Conservation (phyloP, 53 echinoderm and acorn worm genomes). For the Glandiceps talaboti region DNA sequence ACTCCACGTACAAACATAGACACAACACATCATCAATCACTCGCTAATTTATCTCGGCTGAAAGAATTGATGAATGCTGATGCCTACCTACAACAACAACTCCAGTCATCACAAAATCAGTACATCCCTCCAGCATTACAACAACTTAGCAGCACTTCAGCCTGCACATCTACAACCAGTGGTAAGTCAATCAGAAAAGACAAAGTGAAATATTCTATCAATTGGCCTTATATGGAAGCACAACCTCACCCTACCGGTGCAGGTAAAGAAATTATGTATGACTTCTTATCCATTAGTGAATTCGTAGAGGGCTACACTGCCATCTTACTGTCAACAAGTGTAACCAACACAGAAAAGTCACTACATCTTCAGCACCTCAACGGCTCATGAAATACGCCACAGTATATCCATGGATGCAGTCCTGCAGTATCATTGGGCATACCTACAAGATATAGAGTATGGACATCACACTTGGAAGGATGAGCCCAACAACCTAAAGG, state of each 20-base stretch:
- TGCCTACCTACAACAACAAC: background rate
- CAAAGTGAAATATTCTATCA: background rate
- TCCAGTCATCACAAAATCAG: background rate
- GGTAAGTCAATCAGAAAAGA: background rate
- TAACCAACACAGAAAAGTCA: background rate
- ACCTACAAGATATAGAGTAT: background rate
- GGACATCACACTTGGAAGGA: background rate
- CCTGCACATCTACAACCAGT: too few relatives aligned
- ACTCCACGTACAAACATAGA: too few relatives aligned
- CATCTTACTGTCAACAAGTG: background rate
- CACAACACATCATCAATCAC: too few relatives aligned
- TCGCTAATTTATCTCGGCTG: too few relatives aligned
- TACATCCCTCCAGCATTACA: background rate
- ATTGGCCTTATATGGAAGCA: background rate
- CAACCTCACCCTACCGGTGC: background rate
- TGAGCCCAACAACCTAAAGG: background rate
- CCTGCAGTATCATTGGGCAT: background rate
- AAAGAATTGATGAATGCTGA: background rate
- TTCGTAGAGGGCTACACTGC: background rate
- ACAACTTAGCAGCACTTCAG: too few relatives aligned
- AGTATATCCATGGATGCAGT: background rate
- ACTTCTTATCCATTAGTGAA: background rate
- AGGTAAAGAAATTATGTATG: background rate
- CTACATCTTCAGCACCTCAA: background rate
- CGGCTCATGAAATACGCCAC: background rate